Percentiles rank a stretch among this genome's conserved stretches.
Evolutionary conservation across 1,140 invertebrate species (phyloP).

Genomic region (Drosophila miranda): DNA sequence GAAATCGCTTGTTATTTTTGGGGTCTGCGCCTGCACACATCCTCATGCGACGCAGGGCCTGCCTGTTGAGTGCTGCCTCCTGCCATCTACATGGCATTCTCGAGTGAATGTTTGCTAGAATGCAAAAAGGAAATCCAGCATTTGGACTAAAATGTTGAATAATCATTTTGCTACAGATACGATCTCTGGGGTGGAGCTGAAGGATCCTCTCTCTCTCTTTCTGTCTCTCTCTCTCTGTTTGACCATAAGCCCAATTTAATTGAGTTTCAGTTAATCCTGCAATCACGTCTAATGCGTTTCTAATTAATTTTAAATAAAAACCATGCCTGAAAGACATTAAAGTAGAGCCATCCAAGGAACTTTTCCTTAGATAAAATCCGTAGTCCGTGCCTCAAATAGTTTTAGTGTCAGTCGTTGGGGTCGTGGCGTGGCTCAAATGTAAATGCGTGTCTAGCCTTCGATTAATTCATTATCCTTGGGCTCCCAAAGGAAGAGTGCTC

Average conservation of each 20-base stretch:
- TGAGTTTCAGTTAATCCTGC: conserved; percentile 19
- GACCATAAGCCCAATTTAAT: background rate
- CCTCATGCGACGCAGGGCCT: conserved; percentile 24
- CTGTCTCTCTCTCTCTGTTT: no score
- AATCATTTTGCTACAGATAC: conserved; percentile 28
- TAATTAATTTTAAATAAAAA: conserved; percentile 48
- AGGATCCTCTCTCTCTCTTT: no score
- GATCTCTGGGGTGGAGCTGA: background rate
- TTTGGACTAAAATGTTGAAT: conserved; percentile 32
- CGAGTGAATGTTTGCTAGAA: conserved; percentile 6
- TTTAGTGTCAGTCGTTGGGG: conserved; percentile 28
- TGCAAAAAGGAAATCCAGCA: conserved; percentile 11
- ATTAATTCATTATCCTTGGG: conserved; percentile 72
- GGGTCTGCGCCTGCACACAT: background rate
- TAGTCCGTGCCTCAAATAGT: conserved; percentile 27
- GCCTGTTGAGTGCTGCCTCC: conserved; percentile 30
- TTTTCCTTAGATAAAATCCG: conserved; percentile 19
- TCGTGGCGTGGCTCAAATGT: conserved; percentile 24
- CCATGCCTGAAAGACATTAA: conserved; percentile 6
- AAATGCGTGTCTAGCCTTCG: conserved; percentile 63
- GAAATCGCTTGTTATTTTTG: conserved; percentile 51
- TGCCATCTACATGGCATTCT: conserved; percentile 13
- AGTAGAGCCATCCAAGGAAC: conserved; percentile 26
- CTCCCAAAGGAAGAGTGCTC: background rate
- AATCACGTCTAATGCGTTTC: conserved; percentile 26